These are phyloP conservation scores for Macrobrachium nipponense DNA, from an alignment of 1,140 invertebrate genomes.

Conservation along the genomic window DNA sequence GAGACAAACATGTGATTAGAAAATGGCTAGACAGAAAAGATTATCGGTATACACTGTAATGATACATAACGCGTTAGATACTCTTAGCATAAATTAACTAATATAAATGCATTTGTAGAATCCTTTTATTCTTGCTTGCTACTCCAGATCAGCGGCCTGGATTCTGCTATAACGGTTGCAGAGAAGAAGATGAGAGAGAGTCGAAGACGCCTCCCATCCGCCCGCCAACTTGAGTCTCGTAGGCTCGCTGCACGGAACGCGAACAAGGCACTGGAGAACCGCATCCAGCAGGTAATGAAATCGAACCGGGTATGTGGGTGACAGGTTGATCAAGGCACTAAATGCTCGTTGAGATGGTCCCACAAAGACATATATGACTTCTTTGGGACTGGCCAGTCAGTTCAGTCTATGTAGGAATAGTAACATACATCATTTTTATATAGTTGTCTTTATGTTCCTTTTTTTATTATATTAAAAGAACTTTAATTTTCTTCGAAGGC, in stretches of 20 bases:
- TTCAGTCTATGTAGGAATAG: too few species aligned
- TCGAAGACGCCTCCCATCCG: conserved; percentile 29
- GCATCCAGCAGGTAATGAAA: conserved; percentile 43
- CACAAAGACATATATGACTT: not conserved
- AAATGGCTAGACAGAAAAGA: not conserved
- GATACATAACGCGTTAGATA: not conserved
- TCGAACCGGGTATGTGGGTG: not conserved
- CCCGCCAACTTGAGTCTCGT: conserved; percentile 40
- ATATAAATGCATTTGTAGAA: not conserved
- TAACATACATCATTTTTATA: not conserved
- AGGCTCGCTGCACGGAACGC: conserved; percentile 32
- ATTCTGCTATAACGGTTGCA: conserved; percentile 14
- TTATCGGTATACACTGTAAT: not conserved
- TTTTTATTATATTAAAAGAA: not conserved
- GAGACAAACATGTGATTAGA: not conserved
- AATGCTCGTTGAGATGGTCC: not conserved
- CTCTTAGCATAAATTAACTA: too few species aligned
- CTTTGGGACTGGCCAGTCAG: too few species aligned
- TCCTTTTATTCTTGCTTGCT: not conserved
- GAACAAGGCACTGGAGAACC: conserved; percentile 48
- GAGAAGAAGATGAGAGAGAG: conserved; percentile 36
- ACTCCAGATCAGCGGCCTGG: conserved; percentile 30
- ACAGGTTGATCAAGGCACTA: too few species aligned
- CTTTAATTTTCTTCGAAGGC: not conserved
- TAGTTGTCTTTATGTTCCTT: not conserved